phyloP scores from a whole-genome alignment of 2,888 invertebrate species.

The Pristionchus japonicus region DNA sequence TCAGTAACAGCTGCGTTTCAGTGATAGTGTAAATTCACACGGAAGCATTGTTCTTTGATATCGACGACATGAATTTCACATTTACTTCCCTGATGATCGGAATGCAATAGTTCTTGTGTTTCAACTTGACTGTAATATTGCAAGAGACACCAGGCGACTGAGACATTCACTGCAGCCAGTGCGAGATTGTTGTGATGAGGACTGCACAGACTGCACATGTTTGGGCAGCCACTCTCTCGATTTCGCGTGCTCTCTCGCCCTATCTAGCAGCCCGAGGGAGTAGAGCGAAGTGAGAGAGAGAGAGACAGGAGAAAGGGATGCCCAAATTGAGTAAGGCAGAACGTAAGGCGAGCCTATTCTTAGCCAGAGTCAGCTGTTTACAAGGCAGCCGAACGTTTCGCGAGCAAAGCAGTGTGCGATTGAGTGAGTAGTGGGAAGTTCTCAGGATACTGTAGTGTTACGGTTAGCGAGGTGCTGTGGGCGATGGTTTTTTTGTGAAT shows the following conservation, averaged over 20 bases:
- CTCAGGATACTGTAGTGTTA: background rate
- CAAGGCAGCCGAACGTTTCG: background rate
- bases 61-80: too few species aligned
- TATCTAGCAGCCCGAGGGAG: background rate
- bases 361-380: background rate
- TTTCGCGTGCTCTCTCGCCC: background rate
- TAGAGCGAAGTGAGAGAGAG: background rate
- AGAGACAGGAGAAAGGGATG: background rate
- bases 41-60: too few species aligned
- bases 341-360: background rate
- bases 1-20: too few species aligned
- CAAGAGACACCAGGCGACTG: too few species aligned
- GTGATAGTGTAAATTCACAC: too few species aligned
- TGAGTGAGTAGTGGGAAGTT: background rate
- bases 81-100: too few species aligned
- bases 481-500: too few species aligned
- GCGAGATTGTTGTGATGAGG: constrained; percentile 5
- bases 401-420: background rate
- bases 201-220: background rate
- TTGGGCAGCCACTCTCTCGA: background rate
- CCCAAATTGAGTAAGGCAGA: constrained; percentile 8
- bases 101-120: too few species aligned
- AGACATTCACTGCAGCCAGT: background rate
- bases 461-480: background rate
- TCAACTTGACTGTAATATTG: too few species aligned